phyloP scores from a whole-genome alignment of 2,888 invertebrate genomes.

The Platynereis dumerilii region DNA sequence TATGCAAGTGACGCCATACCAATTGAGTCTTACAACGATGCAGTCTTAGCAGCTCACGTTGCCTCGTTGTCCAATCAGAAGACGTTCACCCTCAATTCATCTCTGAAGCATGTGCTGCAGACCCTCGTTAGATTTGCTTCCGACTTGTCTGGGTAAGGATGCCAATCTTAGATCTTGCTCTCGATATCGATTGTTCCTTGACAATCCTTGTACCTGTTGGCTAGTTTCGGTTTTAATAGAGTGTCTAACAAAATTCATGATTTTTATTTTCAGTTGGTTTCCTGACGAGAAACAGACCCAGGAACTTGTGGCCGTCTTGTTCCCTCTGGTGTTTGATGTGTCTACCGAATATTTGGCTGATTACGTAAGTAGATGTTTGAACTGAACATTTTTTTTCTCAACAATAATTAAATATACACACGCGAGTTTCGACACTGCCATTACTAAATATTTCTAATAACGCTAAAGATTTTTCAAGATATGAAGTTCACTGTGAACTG shows the following conservation, averaged over 20 bases:
- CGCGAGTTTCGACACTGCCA: too few species aligned
- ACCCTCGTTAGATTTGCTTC: constrained; percentile 73
- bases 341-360: constrained; percentile 78
- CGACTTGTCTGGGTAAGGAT: constrained; percentile 66
- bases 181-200: too few species aligned
- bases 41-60: constrained; percentile 73
- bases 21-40: constrained; percentile 82
- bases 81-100: constrained; percentile 64
- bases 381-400: too few species aligned
- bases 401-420: too few species aligned
- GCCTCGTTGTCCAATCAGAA: constrained; percentile 69
- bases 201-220: too few species aligned
- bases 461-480: too few species aligned
- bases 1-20: constrained; percentile 81
- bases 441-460: too few species aligned
- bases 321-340: constrained; percentile 79
- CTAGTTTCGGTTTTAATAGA: too few species aligned
- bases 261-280: constrained; percentile 65
- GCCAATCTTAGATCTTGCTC: neutral
- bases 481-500: too few species aligned
- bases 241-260: too few species aligned
- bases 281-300: constrained; percentile 69
- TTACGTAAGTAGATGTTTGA: constrained; percentile 64
- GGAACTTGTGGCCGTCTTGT: constrained; percentile 72
- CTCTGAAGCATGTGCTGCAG: constrained; percentile 72